phyloP scores from a whole-genome alignment of 2,797 vertebrate genomes.

The Phataginus tricuspis region DNA sequence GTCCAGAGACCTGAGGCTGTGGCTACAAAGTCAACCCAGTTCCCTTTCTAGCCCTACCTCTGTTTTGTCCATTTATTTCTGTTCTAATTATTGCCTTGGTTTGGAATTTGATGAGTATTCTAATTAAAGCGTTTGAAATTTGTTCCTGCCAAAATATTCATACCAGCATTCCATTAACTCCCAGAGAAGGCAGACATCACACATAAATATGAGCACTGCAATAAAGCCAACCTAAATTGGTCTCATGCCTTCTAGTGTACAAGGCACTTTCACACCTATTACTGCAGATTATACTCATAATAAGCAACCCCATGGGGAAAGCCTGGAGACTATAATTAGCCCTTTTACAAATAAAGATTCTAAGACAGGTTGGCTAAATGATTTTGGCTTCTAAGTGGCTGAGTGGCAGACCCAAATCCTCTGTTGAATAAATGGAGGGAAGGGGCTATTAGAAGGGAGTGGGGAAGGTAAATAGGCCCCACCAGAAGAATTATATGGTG shows the following conservation, averaged over 20 bases:
- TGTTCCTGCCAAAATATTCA: not conserved
- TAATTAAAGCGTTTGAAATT: not conserved
- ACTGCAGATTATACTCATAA: not conserved
- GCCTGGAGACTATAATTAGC: not conserved
- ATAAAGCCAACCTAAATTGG: not conserved
- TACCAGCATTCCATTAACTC: not conserved
- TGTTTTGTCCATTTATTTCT: not conserved
- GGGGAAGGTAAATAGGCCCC: not conserved
- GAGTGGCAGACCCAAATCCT: not conserved
- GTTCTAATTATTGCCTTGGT: not conserved
- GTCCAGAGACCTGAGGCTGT: not conserved
- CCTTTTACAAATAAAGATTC: not conserved
- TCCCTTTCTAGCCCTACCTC: not conserved
- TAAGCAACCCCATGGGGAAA: not conserved
- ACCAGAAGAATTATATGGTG: not conserved
- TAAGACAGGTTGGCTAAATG: not conserved
- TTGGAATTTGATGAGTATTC: not conserved
- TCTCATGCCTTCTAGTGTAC: not conserved
- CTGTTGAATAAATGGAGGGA: not conserved
- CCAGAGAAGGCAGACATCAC: not conserved
- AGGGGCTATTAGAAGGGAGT: not conserved
- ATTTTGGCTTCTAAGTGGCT: not conserved
- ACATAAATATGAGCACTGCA: not conserved
- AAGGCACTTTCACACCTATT: not conserved
- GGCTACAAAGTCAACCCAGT: not conserved